A percentile compares a stretch with the other conserved stretches of the same genome.
Conservation (phyloP, 2,888 invertebrate species). For the Ochropleura plecta region DNA sequence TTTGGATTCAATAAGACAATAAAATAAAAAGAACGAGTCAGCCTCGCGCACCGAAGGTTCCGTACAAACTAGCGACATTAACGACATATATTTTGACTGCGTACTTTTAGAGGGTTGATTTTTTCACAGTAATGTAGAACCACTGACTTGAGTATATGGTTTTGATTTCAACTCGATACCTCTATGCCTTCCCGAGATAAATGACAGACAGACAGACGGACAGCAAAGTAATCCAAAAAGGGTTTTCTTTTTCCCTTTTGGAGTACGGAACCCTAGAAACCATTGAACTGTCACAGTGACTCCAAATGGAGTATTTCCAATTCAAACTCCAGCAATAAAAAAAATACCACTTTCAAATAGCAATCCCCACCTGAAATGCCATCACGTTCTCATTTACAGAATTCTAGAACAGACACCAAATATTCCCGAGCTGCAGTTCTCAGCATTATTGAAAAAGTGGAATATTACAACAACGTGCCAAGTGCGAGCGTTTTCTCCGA, state of each 20-base stretch:
- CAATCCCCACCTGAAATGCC: constrained; percentile 8
- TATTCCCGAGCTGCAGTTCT: constrained; percentile 60
- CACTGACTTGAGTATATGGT: no score
- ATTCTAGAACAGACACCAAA: constrained; percentile 53
- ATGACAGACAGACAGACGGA: no score
- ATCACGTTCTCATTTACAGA: constrained; percentile 34
- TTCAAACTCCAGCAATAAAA: background rate
- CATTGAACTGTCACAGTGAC: background rate
- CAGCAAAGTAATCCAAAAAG: no score
- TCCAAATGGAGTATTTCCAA: background rate
- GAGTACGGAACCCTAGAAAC: background rate
- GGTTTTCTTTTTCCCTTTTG: no score
- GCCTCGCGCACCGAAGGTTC: no score
- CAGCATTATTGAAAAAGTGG: constrained; percentile 65
- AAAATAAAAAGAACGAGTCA: no score
- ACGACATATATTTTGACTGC: no score
- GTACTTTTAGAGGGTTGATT: no score
- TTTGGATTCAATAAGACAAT: background rate
- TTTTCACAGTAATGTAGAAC: no score
- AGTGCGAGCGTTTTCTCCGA: constrained; percentile 72
- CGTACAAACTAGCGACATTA: no score
- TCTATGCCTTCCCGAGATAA: no score
- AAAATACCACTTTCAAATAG: background rate
- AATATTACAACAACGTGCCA: constrained; percentile 67
- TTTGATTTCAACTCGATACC: no score